These are phyloP conservation scores for Urocitellus parryii DNA, from an alignment of 2,113 vertebrate species.

Conservation along the genomic window DNA sequence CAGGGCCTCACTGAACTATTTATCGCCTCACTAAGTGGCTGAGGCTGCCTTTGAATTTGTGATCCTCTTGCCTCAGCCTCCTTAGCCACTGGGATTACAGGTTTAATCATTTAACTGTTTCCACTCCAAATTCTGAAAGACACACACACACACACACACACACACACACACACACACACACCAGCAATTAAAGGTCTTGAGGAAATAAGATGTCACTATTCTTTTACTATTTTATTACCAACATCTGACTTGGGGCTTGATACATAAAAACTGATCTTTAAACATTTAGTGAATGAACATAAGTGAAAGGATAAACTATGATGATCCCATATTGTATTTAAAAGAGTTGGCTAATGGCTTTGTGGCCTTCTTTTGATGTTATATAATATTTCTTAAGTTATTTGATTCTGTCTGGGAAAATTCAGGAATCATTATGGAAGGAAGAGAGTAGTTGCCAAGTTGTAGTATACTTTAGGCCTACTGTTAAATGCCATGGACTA, in stretches of 20 bases:
- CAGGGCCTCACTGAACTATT: too few species aligned
- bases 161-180: neutral
- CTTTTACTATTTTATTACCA: neutral
- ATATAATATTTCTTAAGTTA: neutral
- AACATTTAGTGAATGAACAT: neutral
- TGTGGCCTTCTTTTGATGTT: neutral
- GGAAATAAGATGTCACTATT: neutral
- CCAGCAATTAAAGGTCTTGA: neutral
- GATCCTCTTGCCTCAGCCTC: too few species aligned
- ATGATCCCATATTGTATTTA: neutral
- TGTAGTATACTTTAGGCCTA: neutral
- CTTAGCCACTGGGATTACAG: neutral
- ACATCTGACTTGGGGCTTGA: neutral
- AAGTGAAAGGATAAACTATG: constrained; percentile 1
- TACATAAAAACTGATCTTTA: neutral
- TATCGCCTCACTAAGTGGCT: too few species aligned
- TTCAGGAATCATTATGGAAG: neutral
- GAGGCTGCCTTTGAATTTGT: too few species aligned
- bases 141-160: neutral
- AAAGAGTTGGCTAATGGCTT: neutral
- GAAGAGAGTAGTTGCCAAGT: neutral
- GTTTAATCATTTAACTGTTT: neutral
- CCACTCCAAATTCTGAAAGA: neutral
- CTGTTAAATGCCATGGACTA: neutral
- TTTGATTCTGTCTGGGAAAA: neutral